Evolutionary conservation across 2,797 vertebrate species (phyloP), one percentile per base, ranked within the genome.

Genomic region (Chrosomus eos): DNA sequence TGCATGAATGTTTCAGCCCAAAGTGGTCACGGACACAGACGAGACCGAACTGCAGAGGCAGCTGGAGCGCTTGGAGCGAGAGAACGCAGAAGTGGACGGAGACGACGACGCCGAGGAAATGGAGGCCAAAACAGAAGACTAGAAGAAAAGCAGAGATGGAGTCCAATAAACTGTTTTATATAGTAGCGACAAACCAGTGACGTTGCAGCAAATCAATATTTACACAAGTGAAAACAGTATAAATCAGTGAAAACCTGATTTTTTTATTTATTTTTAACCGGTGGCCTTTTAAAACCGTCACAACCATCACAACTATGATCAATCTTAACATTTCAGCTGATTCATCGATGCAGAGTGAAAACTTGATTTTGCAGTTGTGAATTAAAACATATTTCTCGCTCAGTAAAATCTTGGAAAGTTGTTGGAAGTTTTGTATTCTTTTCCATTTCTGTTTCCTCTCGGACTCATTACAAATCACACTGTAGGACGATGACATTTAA

Each of bases 21-120:
- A 99, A 90, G 98, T 99, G 91, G 98, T 99, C 87, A 99, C 98
- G 3, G 98, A 99, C 88, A 99, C 97, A 26, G 98, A 99, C 51
- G 98, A 99, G 91, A 99, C 98, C 0, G 98, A 99, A 89, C 96
- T 99, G 48, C 97, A 97, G 79, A 94, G 98, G 83, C 98, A 99
- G 87, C 92, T 99, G 90, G 98, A 99, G 92, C 95, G 97, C 91
- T 89, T 99, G 92, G 98, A 99, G 93, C 93, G 97, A 51, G 98
- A 99, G 92, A 99, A 99, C n/a, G 98, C 98, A 0, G 98, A 99
- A 93, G 98, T 99, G 89, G 98, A 99, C 45, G 98, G 98, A 82
- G 98, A 99, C 43, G 98, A 99, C 9, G 98, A 99, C 81, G 97
- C 96, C 0, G 98, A 98, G 88, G 98, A 99, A 93, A 99, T 99